Evolutionary conservation across 2,797 vertebrate genomes (phyloP), one percentile per base, ranked within the genome.

Genomic region (Taenioides sp.): DNA sequence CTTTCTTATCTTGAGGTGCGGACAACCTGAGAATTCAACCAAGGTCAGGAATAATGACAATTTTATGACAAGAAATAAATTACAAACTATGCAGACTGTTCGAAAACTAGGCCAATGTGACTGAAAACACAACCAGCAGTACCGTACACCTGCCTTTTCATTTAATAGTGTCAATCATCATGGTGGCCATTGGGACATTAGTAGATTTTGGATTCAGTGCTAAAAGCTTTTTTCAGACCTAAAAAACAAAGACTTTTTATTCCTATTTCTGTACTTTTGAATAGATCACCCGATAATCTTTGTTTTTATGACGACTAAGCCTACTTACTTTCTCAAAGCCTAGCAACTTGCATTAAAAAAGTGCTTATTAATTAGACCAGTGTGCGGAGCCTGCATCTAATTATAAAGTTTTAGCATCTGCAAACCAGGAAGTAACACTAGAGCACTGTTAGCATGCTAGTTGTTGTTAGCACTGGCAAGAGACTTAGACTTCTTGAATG

Each of bases 261-360:
- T n/a, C 18, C 43, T 14, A 47, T 16, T 16, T 47, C 43, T 54
- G 20, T 9, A n/a, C 50, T 54, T 54, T 54, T 54, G 18, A 18
- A 54, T n/a, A 58, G 4, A 27, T 60, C 16, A 47, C 43, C 12
- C 16, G 43, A 47, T 47, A 47, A 47, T 47, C 43, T 47, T 47
- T 31, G 27, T 60, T 60, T 28, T 60, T 7, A 5, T 63, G 31
- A 37, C 10, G 14, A 47, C 43, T 49, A 9, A 7, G 6, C 14
- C 11, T 17, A 27, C 63, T 17, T 47, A 25, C 22, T 65, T 49
- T 18, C 22, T 14, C 31, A 64, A 43, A 76, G 47, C 43, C 74
- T 28, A 69, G 1, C 65, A 40, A 54, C 16, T 59, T 61, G 43
- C 16, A 59, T 47, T 49, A 65, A 71, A 66, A n/a, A 72, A 63